Evolutionary conservation across 2,113 vertebrate species (phyloP).

Genomic region (western clawed frog (Xenopus tropicalis)): UCB_Xtro_10.0 CM004444.2:160991501-160992000

Average conservation of each 20-base stretch:
- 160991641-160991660: neutral
- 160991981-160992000: neutral
- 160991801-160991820: neutral
- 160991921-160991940: neutral
- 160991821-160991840: neutral
- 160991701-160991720: slow-evolving; percentile 1
- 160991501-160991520: neutral
- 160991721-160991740: slow-evolving; percentile 9
- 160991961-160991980: neutral
- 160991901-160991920: neutral
- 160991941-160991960: neutral
- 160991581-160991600: neutral
- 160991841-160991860: neutral
- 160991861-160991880: neutral
- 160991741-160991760: slow-evolving; percentile 14
- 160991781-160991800: neutral
- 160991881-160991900: neutral
- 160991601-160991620: slow-evolving; percentile 3
- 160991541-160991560: neutral
- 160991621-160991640: slow-evolving; percentile 11
- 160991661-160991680: slow-evolving; percentile 5
- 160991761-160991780: neutral
- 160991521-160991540: neutral
- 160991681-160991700: neutral
- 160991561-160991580: slow-evolving; percentile 1